Evolutionary conservation across 2,113 vertebrate species (phyloP).

Genomic region (Anolis carolinensis): DNA sequence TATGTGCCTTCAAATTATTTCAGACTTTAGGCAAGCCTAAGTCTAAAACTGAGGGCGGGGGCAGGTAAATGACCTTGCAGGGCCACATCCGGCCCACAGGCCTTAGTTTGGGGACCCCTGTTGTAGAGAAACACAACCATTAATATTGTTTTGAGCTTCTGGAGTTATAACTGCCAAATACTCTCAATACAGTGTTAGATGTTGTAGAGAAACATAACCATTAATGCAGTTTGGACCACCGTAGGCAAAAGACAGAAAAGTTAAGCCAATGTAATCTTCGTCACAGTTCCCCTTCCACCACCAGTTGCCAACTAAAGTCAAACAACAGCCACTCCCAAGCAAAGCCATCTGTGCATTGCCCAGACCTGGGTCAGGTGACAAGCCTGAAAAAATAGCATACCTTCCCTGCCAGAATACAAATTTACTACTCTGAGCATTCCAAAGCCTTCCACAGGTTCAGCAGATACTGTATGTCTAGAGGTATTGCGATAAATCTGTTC

Average conservation of each 20-base stretch:
- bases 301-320: rapidly evolving
- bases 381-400: background rate
- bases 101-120: too few relatives aligned
- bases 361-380: background rate
- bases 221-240: rapidly evolving
- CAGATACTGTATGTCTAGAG: rapidly evolving
- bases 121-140: too few relatives aligned
- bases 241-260: background rate
- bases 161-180: rapidly evolving
- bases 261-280: background rate
- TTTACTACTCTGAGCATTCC: background rate
- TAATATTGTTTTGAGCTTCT: background rate
- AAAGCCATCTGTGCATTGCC: background rate
- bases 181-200: background rate
- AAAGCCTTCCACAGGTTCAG: background rate
- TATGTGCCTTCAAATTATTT: too few relatives aligned
- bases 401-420: background rate
- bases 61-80: too few relatives aligned
- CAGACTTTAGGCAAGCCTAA: too few relatives aligned
- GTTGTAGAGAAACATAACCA: background rate
- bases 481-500: background rate
- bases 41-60: too few relatives aligned
- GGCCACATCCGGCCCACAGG: too few relatives aligned
- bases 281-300: background rate
- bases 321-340: rapidly evolving